A percentile compares a stretch with the other conserved stretches of the same genome.
Evolutionary conservation across 2,113 vertebrate genomes (phyloP).

Genomic region (Hydrochoerus hydrochaeris): DNA sequence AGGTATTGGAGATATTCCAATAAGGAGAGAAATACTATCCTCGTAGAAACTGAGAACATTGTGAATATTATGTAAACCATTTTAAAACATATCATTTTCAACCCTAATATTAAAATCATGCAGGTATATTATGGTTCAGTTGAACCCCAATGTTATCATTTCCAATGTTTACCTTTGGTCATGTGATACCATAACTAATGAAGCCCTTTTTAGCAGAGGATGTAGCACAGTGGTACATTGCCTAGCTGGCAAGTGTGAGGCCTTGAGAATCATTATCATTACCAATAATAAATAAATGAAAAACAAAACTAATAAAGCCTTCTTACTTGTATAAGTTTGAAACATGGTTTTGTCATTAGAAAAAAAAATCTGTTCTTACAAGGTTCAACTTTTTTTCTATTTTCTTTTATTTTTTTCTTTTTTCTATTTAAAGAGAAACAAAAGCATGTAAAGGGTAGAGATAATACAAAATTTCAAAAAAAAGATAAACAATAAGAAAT

Average conservation of each 20-base stretch:
- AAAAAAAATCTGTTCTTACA: neutral
- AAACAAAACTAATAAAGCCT: neutral
- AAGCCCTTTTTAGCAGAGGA: neutral
- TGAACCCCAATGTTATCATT: neutral
- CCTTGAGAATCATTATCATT: neutral
- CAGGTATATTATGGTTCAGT: neutral
- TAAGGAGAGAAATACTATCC: neutral
- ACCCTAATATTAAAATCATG: neutral
- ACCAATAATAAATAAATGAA: neutral
- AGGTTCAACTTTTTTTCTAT: neutral
- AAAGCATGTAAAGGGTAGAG: no score
- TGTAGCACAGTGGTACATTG: neutral
- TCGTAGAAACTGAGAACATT: neutral
- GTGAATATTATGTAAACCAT: neutral
- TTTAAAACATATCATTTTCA: neutral
- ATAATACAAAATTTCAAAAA: no score
- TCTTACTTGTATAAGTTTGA: neutral
- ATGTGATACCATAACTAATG: neutral
- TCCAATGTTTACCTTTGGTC: neutral
- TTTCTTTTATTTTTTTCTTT: no score
- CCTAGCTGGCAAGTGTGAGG: neutral
- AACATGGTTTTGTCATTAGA: neutral
- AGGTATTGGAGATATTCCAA: neutral
- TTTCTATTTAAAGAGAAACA: no score
- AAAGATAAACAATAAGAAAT: no score